These are phyloP conservation scores for Amblyopsis hoosieri DNA, from an alignment of 2,797 vertebrate genomes.

Conservation along the genomic window DNA sequence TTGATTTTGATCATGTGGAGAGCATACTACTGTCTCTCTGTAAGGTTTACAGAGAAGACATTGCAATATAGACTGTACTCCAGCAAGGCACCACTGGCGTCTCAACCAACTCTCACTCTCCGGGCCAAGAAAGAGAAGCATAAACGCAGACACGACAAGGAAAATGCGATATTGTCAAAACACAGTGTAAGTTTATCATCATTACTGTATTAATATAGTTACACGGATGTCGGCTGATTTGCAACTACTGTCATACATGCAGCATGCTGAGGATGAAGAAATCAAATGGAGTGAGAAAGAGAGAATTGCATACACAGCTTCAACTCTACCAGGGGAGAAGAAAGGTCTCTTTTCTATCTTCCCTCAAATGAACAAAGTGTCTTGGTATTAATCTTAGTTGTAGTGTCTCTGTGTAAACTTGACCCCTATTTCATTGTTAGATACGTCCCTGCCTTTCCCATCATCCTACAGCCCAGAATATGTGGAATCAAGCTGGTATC, in stretches of 20 bases:
- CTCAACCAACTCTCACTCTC: slow-evolving; percentile 14
- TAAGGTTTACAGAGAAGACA: slow-evolving; percentile 19
- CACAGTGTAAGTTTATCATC: slow-evolving; percentile 40
- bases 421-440: slow-evolving; percentile 55
- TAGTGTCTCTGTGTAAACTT: no score
- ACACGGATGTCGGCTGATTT: no score
- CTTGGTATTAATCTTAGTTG: neutral
- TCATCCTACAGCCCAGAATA: slow-evolving; percentile 84
- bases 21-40: slow-evolving; percentile 18
- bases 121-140: slow-evolving; percentile 67
- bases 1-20: slow-evolving; percentile 68
- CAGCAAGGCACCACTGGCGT: slow-evolving; percentile 15
- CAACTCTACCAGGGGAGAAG: slow-evolving; percentile 78
- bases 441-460: slow-evolving; percentile 77
- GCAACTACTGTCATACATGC: slow-evolving; percentile 12
- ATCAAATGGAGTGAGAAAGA: slow-evolving; percentile 79
- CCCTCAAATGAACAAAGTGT: neutral
- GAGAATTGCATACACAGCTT: slow-evolving; percentile 68
- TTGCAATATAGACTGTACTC: slow-evolving; percentile 43
- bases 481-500: slow-evolving; percentile 89
- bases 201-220: neutral
- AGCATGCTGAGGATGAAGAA: slow-evolving; percentile 61
- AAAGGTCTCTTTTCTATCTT: slow-evolving; percentile 77
- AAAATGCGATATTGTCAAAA: slow-evolving; percentile 64
- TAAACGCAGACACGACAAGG: slow-evolving; percentile 60